Conservation (phyloP, 2,113 vertebrate genomes). For the Taxidea taxus region DNA sequence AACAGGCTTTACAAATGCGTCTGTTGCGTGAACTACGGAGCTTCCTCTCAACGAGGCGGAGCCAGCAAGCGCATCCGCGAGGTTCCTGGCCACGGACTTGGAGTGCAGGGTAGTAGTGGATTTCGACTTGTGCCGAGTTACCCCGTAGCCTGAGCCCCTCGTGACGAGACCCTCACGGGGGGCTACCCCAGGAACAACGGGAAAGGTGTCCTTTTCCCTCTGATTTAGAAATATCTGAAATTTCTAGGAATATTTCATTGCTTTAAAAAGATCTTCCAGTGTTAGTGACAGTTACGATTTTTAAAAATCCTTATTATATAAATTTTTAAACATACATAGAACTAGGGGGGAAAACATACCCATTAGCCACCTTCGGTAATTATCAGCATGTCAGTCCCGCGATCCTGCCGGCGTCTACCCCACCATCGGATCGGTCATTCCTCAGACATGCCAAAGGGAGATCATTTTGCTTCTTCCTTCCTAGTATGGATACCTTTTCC, state of each 20-base stretch:
- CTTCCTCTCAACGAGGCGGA: neutral
- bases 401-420: neutral
- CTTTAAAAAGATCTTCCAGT: neutral
- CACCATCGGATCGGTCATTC: accelerated
- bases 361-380: neutral
- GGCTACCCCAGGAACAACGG: neutral
- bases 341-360: neutral
- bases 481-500: no score
- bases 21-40: neutral
- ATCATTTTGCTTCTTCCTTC: neutral
- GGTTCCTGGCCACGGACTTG: neutral
- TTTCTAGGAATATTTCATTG: neutral
- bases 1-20: neutral
- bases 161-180: no score
- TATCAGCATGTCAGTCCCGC: no score
- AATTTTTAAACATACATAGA: neutral
- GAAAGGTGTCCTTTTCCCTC: neutral
- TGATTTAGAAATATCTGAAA: neutral
- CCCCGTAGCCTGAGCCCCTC: neutral
- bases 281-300: neutral
- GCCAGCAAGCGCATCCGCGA: neutral
- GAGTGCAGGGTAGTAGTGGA: neutral
- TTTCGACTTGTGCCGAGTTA: no score
- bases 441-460: neutral
- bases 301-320: neutral